Conservation (phyloP, 2,113 vertebrate genomes). For the Pelecanus crispus region DNA sequence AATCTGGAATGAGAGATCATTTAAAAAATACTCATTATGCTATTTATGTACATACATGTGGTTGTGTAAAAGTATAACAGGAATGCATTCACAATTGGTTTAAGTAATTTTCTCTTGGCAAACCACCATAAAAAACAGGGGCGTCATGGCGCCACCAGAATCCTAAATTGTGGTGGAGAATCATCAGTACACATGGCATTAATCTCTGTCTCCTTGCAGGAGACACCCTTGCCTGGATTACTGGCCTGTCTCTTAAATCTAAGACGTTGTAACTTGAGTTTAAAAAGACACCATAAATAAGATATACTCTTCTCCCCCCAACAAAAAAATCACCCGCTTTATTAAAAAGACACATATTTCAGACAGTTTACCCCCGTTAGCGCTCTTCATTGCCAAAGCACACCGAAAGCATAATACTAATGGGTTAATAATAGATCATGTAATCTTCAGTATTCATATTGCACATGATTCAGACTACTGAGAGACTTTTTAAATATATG, state of each 20-base stretch:
- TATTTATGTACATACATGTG: constrained; percentile 79
- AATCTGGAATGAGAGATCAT: constrained; percentile 73
- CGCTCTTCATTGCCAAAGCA: not conserved
- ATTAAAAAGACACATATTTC: constrained; percentile 49
- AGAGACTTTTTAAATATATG: constrained; percentile 55
- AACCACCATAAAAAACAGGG: constrained; percentile 84
- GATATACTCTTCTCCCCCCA: not conserved
- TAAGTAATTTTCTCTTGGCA: constrained; percentile 89
- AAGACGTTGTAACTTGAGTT: constrained; percentile 72
- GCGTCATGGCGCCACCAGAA: constrained; percentile 92
- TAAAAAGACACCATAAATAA: constrained; percentile 73
- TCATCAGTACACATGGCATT: constrained; percentile 91
- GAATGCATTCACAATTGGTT: constrained; percentile 87
- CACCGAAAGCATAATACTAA: not conserved
- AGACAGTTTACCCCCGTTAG: not conserved
- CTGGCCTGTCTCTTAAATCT: constrained; percentile 82
- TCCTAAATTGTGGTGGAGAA: constrained; percentile 88
- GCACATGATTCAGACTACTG: constrained; percentile 38
- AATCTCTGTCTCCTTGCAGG: constrained; percentile 87
- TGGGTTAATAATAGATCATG: constrained; percentile 36
- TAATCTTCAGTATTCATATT: not conserved
- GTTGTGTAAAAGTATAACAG: constrained; percentile 76
- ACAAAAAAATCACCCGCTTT: not conserved
- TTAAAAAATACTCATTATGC: constrained; percentile 79
- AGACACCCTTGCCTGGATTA: constrained; percentile 83